Base-by-base conservation (phyloP, 2,113 vertebrate genomes). In the Bambusicola thoracicus region DNA sequence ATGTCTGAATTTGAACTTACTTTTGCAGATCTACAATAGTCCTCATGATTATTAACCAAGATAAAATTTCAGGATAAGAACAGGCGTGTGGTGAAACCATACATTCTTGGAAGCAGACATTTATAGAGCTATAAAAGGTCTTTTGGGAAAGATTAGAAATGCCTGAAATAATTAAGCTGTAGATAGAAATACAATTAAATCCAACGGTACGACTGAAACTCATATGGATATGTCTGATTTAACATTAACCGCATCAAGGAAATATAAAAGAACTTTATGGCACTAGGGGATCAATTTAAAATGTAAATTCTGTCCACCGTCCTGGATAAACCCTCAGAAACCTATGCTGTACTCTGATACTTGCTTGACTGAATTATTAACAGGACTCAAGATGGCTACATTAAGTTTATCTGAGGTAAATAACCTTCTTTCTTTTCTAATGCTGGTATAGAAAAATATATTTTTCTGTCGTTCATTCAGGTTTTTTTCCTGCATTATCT, bases 61-160 rank as follows among this genome's bases (percentile, higher is more conserved):
- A 8, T 16, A 75, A 81, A 81, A 10, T 4, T 38, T 79, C 19
- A 63, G 27, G 21, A 40, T 65, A 32, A 76, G 27, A 84, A 79
- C 4, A 49, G 14, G 21, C 2, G 6, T 8, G 5, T 0, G 0
- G 22, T 70, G 24, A 74, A 66, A 74, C 4, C 2, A 2, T 20
- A 21, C 11, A 8, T 59, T 22, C 7, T 10, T 56, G 32, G 10
- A 84, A 49, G 4, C 6, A 81, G 15, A 49, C 36, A 29, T 63
- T 63, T 29, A 40, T 14, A 10, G 15, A 3, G 62, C 27, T 40
- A 18, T 32, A 7, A n/a, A 48, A 81, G 2, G 3, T 32, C 36
- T 44, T 75, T 56, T 72, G n/a, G 30, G 34, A 82, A 87, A 78
- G 72, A 73, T 10, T 43, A 58, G 17, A 82, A 68, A 90, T 30